A percentile compares a stretch with the other conserved stretches of the same genome.
phyloP scores from a whole-genome alignment of 2,888 invertebrate species.

The Tridacna gigas region DNA sequence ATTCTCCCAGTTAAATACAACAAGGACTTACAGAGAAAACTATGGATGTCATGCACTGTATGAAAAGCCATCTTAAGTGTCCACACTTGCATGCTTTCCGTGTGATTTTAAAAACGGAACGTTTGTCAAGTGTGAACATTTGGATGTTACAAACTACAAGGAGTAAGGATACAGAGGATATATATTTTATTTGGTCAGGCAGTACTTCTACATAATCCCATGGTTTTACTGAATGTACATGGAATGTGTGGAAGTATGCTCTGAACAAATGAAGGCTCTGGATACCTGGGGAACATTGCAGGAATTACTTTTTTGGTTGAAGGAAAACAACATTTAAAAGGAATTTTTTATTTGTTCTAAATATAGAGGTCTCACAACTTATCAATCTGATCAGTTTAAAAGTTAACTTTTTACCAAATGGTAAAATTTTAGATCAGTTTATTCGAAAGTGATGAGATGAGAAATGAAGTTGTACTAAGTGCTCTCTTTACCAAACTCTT shows the following conservation, averaged over 20 bases:
- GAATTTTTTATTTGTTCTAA: no score
- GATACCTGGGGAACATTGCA: not conserved
- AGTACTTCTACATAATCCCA: slow-evolving; percentile 48
- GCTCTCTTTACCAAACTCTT: no score
- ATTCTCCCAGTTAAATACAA: no score
- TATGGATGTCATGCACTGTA: not conserved
- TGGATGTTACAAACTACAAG: not conserved
- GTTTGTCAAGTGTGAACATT: slow-evolving; percentile 58
- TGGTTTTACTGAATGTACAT: slow-evolving; percentile 32
- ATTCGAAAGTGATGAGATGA: no score
- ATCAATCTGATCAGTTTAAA: no score
- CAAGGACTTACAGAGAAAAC: not conserved
- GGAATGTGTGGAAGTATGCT: slow-evolving; percentile 68
- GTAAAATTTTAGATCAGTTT: no score
- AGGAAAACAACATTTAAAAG: no score
- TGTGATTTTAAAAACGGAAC: slow-evolving; percentile 55
- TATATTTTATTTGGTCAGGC: slow-evolving; percentile 11
- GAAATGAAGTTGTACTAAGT: no score
- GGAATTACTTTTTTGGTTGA: no score
- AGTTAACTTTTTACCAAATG: no score
- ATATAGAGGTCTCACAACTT: no score
- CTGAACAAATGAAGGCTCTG: not conserved
- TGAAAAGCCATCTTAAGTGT: not conserved
- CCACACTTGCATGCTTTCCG: slow-evolving; percentile 68
- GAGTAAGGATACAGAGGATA: not conserved